A percentile compares a stretch with the other conserved stretches of the same genome.
These are phyloP conservation scores for Gryon sp. DNA, from an alignment of 1,140 invertebrate genomes.

Conservation along the genomic window DNA sequence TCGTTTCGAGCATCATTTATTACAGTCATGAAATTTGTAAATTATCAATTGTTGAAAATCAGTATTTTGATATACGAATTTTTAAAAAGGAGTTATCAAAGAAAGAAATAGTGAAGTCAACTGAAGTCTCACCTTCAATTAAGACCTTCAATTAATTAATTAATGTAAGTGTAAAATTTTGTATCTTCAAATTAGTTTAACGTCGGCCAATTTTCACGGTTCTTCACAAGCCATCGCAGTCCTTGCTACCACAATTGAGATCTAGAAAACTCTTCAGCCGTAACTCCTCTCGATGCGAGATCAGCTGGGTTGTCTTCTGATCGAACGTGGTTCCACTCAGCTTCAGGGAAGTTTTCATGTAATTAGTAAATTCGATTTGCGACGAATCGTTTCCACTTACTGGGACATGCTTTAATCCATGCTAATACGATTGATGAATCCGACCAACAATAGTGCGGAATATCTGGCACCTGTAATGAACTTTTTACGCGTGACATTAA, in stretches of 20 bases:
- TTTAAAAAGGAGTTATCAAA: too few relatives aligned
- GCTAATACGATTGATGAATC: constrained; percentile 67
- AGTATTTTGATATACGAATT: too few relatives aligned
- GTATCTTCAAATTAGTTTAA: too few relatives aligned
- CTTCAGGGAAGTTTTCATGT: constrained; percentile 45
- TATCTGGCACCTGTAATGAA: background rate
- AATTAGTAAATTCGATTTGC: constrained; percentile 74
- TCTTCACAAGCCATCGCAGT: constrained; percentile 14
- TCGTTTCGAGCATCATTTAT: too few relatives aligned
- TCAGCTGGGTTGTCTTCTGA: constrained; percentile 76
- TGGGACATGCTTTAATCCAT: constrained; percentile 63
- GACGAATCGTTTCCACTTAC: constrained; percentile 71
- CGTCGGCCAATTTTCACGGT: too few relatives aligned
- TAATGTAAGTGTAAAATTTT: too few relatives aligned
- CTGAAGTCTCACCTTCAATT: too few relatives aligned
- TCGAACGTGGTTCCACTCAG: constrained; percentile 71
- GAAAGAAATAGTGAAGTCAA: too few relatives aligned
- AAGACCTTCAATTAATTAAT: too few relatives aligned
- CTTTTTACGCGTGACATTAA: background rate
- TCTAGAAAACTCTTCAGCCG: background rate
- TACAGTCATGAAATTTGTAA: too few relatives aligned
- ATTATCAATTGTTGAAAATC: too few relatives aligned
- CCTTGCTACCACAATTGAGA: constrained; percentile 7
- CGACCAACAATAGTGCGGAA: constrained; percentile 55
- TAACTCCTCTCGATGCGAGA: constrained; percentile 67